Evolutionary conservation across 2,888 invertebrate genomes (phyloP), one percentile per base, ranked within the genome.

Genomic region (Heliothis peltigera): DNA sequence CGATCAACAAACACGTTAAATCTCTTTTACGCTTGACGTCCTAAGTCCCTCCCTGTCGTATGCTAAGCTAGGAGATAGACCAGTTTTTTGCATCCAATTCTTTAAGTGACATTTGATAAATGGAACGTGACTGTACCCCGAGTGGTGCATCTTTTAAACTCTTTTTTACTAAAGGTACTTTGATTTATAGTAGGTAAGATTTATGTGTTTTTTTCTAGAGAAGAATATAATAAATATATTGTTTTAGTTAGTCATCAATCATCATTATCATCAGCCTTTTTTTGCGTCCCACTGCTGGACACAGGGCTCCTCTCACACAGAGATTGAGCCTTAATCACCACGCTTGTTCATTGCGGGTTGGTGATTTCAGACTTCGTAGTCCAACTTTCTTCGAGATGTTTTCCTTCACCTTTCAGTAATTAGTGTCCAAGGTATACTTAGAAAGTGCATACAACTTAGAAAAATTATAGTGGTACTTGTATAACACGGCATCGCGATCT

Each of bases 31-130:
- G n/a, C 25, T 3, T 22, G 15, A 39, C 48, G 19, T 60, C 46
- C 59, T 28, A 68, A 65, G 72, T 74, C 56, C 67, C 58, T 28
- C 70, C 51, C 82, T 79, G 72, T 65, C 51, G 18, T 49, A 61
- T 58, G 66, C 64, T 66, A 62, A 77, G 63, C 70, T 47, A 42
- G 0, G 44, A 65, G 70, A 64, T 71, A 28, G 54, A 58, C 61
- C 53, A 76, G 70, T 83, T 84, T n/a, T 84, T 82, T 82, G 73
- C 68, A 65, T 70, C 60, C 66, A 59, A 71, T 76, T 77, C 74
- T 65, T 71, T 66, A 64, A 72, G 77, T 68, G 84, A 83, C 86
- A 58, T 82, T 83, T 87, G 85, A 87, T 84, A 83, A 88, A 88
- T 85, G 85, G 75, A 68, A 48, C 60, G 51, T 69, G 65, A 51